Evolutionary conservation across 2,113 vertebrate genomes (phyloP), one percentile per base, ranked within the genome.

Genomic region (Nesoenas mayeri): DNA sequence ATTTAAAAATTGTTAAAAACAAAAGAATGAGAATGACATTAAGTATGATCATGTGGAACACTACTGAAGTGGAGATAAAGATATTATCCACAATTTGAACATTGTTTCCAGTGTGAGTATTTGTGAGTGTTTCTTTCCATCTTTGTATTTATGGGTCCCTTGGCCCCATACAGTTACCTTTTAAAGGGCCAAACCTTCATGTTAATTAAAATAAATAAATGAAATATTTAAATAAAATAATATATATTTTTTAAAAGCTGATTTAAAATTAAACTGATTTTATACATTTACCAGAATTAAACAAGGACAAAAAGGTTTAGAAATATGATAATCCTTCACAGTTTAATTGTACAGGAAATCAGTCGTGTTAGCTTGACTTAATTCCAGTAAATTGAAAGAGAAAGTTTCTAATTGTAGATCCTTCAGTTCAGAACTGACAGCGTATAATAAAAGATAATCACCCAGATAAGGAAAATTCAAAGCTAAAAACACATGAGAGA

Each of bases 281-380:
- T 57, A 47, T 40, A 83, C 38, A 84, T 25, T 66, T 44, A 70
- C 14, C 15, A 92, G 69, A 69, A 17, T 58, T 78, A 89, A 89
- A 86, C n/a, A 94, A 95, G 50, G 88, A 79, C 66, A 95, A 95
- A 88, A 4, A 7, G 48, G 91, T 24, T 83, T 29, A 66, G 47
- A 73, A 93, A 78, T 24, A 66, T 50, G 31, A 66, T 66, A 93
- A 93, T 70, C 5, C 9, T 67, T 80, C n/a, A 36, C 29, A 66
- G 83, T 31, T 67, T 73, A 80, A 90, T 88, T 83, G 77, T 70
- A 58, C 5, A 64, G 10, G 51, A 77, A 91, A 70, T 42, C 6
- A 69, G 51, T 47, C 12, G 12, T 87, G 29, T 78, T 70, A 84
- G 8, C 38, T 82, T 86, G 73, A n/a, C 38, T 47, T 91, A 70